These are phyloP conservation scores for Drosophila baimaii DNA, from an alignment of 1,140 invertebrate species.

Conservation along the genomic window DNA sequence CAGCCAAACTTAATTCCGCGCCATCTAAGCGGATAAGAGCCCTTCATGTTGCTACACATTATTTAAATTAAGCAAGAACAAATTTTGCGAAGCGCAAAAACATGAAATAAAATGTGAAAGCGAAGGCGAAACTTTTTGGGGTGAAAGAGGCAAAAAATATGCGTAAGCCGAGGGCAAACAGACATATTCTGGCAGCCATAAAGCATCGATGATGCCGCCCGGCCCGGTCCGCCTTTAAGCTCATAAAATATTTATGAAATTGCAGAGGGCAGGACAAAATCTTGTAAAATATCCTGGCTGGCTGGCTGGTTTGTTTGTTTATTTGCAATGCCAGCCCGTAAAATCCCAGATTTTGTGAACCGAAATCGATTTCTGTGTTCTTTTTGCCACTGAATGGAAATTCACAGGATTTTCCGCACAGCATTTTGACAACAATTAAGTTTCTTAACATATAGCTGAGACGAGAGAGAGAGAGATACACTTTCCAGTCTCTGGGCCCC, in stretches of 20 bases:
- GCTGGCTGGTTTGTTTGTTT: slow-evolving; percentile 48
- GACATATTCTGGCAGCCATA: slow-evolving; percentile 28
- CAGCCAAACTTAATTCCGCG: slow-evolving; percentile 9
- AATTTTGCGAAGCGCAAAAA: slow-evolving; percentile 25
- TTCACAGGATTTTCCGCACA: not conserved
- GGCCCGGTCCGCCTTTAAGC: slow-evolving; percentile 65
- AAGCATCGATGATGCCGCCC: slow-evolving; percentile 36
- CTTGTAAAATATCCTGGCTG: slow-evolving; percentile 42
- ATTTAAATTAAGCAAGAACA: slow-evolving; percentile 48
- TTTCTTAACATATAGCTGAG: no score
- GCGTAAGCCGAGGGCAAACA: slow-evolving; percentile 23
- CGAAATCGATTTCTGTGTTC: slow-evolving; percentile 25
- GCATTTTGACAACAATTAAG: slow-evolving; percentile 25
- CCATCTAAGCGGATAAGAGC: slow-evolving; percentile 43
- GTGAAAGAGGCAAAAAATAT: slow-evolving; percentile 24
- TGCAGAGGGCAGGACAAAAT: slow-evolving; percentile 35
- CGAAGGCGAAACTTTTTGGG: slow-evolving; percentile 10
- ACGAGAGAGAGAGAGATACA: slow-evolving; percentile 25
- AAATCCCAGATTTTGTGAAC: slow-evolving; percentile 50
- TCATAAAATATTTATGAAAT: slow-evolving; percentile 79
- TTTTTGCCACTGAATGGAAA: not conserved
- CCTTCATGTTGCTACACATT: slow-evolving; percentile 23
- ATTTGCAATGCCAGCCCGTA: slow-evolving; percentile 51
- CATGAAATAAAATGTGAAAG: slow-evolving; percentile 33
- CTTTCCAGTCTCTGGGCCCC: slow-evolving; percentile 4